These are phyloP conservation scores for Polymixis flavicincta DNA, from an alignment of 2,888 invertebrate genomes.

Conservation along the genomic window DNA sequence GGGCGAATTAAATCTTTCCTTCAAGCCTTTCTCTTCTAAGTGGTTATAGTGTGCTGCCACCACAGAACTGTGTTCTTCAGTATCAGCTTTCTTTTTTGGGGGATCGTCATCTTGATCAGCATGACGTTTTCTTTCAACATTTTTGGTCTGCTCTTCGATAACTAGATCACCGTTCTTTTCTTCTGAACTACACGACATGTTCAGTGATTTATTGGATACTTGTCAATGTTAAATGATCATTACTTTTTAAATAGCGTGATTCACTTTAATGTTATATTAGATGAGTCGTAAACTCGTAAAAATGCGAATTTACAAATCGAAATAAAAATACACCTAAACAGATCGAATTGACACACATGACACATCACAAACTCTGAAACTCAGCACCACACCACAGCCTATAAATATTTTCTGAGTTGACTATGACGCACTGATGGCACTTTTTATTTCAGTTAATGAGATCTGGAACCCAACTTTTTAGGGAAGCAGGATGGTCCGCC, in stretches of 20 bases:
- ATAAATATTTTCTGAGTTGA: too few species aligned
- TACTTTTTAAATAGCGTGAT: not conserved
- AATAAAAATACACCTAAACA: not conserved
- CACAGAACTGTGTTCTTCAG: conserved; percentile 88
- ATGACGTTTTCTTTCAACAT: conserved; percentile 15
- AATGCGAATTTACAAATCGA: not conserved
- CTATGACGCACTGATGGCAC: too few species aligned
- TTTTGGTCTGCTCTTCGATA: conserved; percentile 26
- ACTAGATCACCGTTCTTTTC: conserved; percentile 45
- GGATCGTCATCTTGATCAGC: conserved; percentile 51
- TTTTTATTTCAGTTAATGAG: conserved; percentile 1
- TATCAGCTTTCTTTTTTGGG: conserved; percentile 29
- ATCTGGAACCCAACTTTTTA: not conserved
- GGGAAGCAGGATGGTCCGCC: not conserved
- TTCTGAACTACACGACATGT: conserved; percentile 48
- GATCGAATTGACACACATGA: not conserved
- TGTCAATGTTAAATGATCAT: conserved; percentile 25
- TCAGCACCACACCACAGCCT: too few species aligned
- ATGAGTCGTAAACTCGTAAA: not conserved
- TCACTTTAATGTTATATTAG: not conserved
- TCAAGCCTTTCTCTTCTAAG: conserved; percentile 95
- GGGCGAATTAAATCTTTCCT: conserved; percentile 95
- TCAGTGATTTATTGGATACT: conserved; percentile 16
- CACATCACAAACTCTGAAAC: conserved; percentile 9
- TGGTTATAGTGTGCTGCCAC: conserved; percentile 99